Evolutionary conservation across 2,113 vertebrate species (phyloP).

Genomic region (Sprattus sprattus): DNA sequence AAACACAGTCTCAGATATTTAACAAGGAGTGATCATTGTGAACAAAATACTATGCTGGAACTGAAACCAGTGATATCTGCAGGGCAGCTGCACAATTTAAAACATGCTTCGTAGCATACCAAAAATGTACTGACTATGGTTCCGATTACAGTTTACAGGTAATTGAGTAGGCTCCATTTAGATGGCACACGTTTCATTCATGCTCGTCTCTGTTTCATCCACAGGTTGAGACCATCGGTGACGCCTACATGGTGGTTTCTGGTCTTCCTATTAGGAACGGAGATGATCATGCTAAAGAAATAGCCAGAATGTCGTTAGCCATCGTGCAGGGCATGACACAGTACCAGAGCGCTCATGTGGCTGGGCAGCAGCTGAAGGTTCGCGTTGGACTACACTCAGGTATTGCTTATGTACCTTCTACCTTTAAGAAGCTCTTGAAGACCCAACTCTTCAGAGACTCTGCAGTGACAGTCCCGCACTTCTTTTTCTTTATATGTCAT

Average conservation of each 20-base stretch:
- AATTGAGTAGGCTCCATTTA: background rate
- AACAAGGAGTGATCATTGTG: background rate
- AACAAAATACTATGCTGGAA: background rate
- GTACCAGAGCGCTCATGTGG: constrained; percentile 77
- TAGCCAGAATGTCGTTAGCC: constrained; percentile 80
- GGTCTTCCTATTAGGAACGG: constrained; percentile 80
- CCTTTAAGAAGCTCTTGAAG: too few relatives aligned
- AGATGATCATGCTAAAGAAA: constrained; percentile 73
- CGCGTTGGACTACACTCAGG: constrained; percentile 79
- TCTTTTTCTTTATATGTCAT: too few relatives aligned
- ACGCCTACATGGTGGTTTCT: constrained; percentile 85
- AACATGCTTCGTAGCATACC: background rate
- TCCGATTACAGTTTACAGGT: background rate
- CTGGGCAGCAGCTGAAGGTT: constrained; percentile 71
- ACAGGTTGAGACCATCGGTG: constrained; percentile 83
- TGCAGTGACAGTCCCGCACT: too few relatives aligned
- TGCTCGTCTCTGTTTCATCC: background rate
- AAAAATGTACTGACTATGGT: background rate
- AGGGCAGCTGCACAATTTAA: background rate
- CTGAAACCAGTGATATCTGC: background rate
- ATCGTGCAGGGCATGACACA: constrained; percentile 75
- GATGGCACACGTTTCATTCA: background rate
- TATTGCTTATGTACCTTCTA: constrained; percentile 37
- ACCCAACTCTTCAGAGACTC: too few relatives aligned
- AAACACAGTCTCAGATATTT: background rate